These are phyloP conservation scores for Xerus inauris DNA, from an alignment of 2,113 vertebrate genomes.

Conservation along the genomic window DNA sequence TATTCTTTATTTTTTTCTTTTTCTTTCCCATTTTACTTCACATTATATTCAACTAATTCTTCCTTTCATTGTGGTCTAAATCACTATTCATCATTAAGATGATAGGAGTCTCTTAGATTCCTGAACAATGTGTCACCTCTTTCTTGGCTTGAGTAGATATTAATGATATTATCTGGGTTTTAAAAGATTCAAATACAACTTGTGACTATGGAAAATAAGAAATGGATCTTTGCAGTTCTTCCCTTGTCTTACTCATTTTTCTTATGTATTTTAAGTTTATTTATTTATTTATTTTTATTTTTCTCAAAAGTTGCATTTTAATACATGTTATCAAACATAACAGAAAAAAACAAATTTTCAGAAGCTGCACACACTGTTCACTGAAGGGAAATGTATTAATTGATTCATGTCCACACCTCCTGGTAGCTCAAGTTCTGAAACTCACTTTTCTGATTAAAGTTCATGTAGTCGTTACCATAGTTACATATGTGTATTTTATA, in stretches of 20 bases:
- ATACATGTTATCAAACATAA: too few species aligned
- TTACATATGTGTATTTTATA: neutral
- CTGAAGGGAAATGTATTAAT: neutral
- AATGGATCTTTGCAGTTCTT: neutral
- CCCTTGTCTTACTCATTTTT: neutral
- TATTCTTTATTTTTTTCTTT: slow-evolving; percentile 29
- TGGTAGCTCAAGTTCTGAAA: slow-evolving; percentile 27
- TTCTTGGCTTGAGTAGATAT: slow-evolving; percentile 26
- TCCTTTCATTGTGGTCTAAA: neutral
- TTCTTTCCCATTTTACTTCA: slow-evolving; percentile 54
- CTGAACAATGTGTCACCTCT: neutral
- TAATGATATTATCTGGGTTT: neutral
- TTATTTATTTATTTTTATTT: too few species aligned
- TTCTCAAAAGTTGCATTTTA: too few species aligned
- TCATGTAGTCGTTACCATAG: neutral
- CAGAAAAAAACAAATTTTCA: too few species aligned
- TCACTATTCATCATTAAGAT: neutral
- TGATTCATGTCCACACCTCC: slow-evolving; percentile 1
- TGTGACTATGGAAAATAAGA: neutral
- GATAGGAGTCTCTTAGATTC: neutral
- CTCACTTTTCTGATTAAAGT: neutral
- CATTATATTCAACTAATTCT: slow-evolving; percentile 39
- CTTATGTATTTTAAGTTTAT: neutral
- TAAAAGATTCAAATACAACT: slow-evolving; percentile 41
- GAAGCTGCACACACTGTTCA: too few species aligned